Percentiles rank a stretch among this genome's conserved stretches.
phyloP scores from a whole-genome alignment of 2,888 invertebrate species.

The Lapara coniferarum region DNA sequence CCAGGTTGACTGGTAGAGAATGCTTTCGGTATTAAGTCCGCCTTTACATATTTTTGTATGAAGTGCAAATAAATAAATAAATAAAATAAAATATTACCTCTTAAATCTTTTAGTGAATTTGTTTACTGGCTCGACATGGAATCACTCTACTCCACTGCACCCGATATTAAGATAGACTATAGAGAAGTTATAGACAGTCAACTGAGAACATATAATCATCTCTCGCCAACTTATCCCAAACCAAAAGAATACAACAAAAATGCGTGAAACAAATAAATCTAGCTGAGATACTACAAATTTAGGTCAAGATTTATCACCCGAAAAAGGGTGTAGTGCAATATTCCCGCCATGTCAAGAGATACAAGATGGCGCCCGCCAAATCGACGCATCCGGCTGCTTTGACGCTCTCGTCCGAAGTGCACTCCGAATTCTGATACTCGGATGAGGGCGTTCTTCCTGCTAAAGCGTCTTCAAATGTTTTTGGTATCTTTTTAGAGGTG shows the following conservation, averaged over 20 bases:
- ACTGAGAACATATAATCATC: too few relatives aligned
- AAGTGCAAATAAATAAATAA: too few relatives aligned
- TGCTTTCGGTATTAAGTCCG: too few relatives aligned
- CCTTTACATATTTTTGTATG: too few relatives aligned
- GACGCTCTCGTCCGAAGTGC: slow-evolving; percentile 45
- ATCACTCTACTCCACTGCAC: too few relatives aligned
- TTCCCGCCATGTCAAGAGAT: slow-evolving; percentile 29
- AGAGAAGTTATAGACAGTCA: too few relatives aligned
- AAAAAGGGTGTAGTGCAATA: slow-evolving; percentile 13
- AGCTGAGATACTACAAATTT: not conserved
- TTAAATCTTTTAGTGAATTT: too few relatives aligned
- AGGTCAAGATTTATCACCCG: slow-evolving; percentile 18
- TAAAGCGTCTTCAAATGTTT: slow-evolving; percentile 8
- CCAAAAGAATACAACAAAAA: not conserved
- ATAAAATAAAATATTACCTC: too few relatives aligned
- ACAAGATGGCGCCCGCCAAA: slow-evolving; percentile 44
- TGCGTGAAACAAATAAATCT: not conserved
- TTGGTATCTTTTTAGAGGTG: not conserved
- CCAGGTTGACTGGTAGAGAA: too few relatives aligned
- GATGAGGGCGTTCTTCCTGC: slow-evolving; percentile 24
- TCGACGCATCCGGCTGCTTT: slow-evolving; percentile 53
- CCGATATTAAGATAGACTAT: too few relatives aligned
- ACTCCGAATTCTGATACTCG: slow-evolving; percentile 42
- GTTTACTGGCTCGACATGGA: too few relatives aligned
- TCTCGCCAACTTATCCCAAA: not conserved